Evolutionary conservation across 2,888 invertebrate genomes (phyloP), one percentile per base, ranked within the genome.

Genomic region (Clostera curtula): DNA sequence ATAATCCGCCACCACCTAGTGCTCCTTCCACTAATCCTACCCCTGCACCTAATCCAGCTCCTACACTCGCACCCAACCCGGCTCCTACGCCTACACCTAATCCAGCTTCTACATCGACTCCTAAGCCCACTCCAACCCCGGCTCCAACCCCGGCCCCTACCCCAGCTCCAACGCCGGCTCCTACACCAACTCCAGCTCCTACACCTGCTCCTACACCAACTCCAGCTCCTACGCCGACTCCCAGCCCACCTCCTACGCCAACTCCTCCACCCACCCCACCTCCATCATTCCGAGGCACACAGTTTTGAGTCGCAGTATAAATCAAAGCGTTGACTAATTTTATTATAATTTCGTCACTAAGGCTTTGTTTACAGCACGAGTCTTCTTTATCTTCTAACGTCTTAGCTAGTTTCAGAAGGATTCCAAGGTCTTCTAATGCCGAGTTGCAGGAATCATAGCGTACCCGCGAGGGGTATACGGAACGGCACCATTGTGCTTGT

Each of bases 241-340:
- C 19, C 5, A 5, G 1, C 2, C 24, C 25, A 14, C 24, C 34
- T 13, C 18, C 24, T 7, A 4, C 5, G 0, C 30, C 35, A 5
- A 18, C 0, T 1, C 34, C 38, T 12, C 24, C 21, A n/a, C 24
- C 29, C 8, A 19, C 7, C 40, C 41, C 33, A 9, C 33, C 39
- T 20, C 43, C 36, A n/a, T n/a, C n/a, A n/a, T n/a, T n/a, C n/a
- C n/a, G n/a, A n/a, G n/a, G n/a, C n/a, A 42, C 46, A 28, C 58
- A 53, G 34, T 49, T 55, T 21, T 63, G 60, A 1, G 68, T 62
- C 6, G 68, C 58, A 2, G 63, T 66, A 13, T 56, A 61, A 10
- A 77, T 59, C 11, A 77, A 40, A 5, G 75, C 77, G 27, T 75
- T 72, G 6, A 76, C 59, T 15, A 77, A 46, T 34, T 69, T 74